Base-by-base conservation (phyloP, 2,797 vertebrate genomes). In the Microctenopoma lineatum region DNA sequence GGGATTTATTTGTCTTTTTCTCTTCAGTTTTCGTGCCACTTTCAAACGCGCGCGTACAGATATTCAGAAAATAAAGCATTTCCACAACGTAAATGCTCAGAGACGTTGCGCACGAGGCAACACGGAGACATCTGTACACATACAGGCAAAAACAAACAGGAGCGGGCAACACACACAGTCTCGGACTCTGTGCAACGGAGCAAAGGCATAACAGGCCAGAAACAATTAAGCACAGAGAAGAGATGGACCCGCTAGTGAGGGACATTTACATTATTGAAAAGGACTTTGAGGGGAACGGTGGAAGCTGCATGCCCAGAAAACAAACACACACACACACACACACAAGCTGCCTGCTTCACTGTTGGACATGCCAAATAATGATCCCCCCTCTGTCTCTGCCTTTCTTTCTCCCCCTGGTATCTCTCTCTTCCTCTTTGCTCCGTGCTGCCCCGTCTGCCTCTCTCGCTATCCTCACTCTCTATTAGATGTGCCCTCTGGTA, bases 261-360 rank as follows among this genome's bases (percentile, higher is more conserved):
- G 84, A 84, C 83, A 86, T 87, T 80, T 87, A 81, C 84, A 83
- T 90, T 82, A 89, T 90, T 84, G 82, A 88, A 81, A 88, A 77
- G 59, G 85, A 88, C 86, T 87, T 85, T 87, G 71, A 84, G 55
- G 62, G 73, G 64, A 77, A 51, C 1, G 2, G n/a, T 57, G 65
- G 75, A 69, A 59, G 83, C 70, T 68, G 66, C 65, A 82, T 79
- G 84, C 77, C 80, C 87, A 81, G 73, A 81, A 81, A 84, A 62
- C 75, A 78, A 53, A 69, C 9, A 38, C 36, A 10, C 36, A 38
- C 36, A 38, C 36, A 10, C 36, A 38, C 36, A 32, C 29, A 32
- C 66, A 74, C 62, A 70, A 27, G 36, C 75, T 60, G 77, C 59
- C 73, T 71, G 61, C 60, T 54, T 77, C 64, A 61, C 81, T 78